These are phyloP conservation scores for Tridacna gigas DNA, from an alignment of 2,888 invertebrate genomes.

Conservation along the genomic window DNA sequence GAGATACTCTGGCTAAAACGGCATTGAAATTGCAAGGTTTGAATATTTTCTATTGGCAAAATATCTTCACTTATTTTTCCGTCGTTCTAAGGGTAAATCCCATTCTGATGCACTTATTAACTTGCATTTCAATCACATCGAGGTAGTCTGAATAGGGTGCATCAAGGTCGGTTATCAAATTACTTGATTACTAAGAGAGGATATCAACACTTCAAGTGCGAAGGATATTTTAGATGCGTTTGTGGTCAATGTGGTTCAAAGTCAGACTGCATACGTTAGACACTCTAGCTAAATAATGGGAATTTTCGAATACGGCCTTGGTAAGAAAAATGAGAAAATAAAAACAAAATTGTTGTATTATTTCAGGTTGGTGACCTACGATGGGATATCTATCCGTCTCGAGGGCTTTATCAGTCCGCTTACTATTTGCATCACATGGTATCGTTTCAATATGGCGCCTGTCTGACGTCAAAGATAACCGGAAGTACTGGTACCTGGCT, in stretches of 20 bases:
- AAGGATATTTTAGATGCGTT: not conserved
- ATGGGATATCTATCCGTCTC: conserved; percentile 80
- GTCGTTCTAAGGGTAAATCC: too few relatives aligned
- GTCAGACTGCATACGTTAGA: too few relatives aligned
- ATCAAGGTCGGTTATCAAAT: too few relatives aligned
- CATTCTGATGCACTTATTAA: too few relatives aligned
- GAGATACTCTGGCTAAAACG: too few relatives aligned
- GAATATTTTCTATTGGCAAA: too few relatives aligned
- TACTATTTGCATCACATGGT: conserved; percentile 90
- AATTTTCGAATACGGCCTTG: not conserved
- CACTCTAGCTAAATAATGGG: too few relatives aligned
- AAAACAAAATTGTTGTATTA: not conserved
- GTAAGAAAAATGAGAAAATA: not conserved
- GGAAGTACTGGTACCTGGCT: conserved; percentile 93
- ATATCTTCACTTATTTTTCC: too few relatives aligned
- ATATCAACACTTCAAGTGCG: not conserved
- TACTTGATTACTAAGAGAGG: not conserved
- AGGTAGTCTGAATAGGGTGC: too few relatives aligned
- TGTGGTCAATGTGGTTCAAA: not conserved
- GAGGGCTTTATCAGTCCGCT: conserved; percentile 83
- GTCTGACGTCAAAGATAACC: conserved; percentile 90
- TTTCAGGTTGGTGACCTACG: conserved; percentile 10
- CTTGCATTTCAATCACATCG: too few relatives aligned
- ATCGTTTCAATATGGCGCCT: conserved; percentile 96
- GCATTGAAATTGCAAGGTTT: too few relatives aligned